Base-by-base conservation (phyloP, 2,113 vertebrate genomes). In the Epinephelus fuscoguttatus region DNA sequence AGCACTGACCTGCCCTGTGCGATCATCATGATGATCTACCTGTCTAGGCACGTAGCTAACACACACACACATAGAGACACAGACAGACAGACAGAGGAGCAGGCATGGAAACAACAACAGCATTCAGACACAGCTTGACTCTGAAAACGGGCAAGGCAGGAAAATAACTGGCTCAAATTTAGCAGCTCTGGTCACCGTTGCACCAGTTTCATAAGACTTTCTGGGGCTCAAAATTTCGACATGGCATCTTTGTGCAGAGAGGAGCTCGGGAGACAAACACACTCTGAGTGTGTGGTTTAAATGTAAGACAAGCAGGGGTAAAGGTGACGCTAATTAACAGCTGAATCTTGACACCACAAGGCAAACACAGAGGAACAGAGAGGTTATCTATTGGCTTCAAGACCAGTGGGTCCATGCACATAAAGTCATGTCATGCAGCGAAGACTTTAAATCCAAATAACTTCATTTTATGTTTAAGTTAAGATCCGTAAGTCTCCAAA, bases 1-100 rank as follows among this genome's bases (percentile, higher is more conserved):
- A 64, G 70, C n/a, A 61, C 49, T 42, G 70, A 40, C 70, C 81
- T 27, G 63, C 69, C 50, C 53, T 15, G 47, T 67, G 73, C 75
- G 11, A 81, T 73, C 57, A 67, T 14, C 10, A 1, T 13, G 12
- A 57, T 67, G 78, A 70, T 53, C 66, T 61, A 74, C 81, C 80
- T 82, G 86, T 70, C 78, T 53, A 17, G 74, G 62, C 86, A 84
- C 5, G 66, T 59, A 71, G 52, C 14, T 8, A 9, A 64, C 59
- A 53, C 33, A 37, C 33, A 37, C 33, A 37, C n/a, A 76, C 15
- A 66, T 30, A 53, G 42, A 70, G 27, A 60, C 70, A 53, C 40
- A 82, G 49, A 53, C 42, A 63, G 18, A 42, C 52, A 72, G 11
- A 47, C 49, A 80, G 5, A 77, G 15, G 37, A 53, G 37, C 15